Base-by-base conservation (phyloP, 2,797 vertebrate species). In the Myotis vivesi region DNA sequence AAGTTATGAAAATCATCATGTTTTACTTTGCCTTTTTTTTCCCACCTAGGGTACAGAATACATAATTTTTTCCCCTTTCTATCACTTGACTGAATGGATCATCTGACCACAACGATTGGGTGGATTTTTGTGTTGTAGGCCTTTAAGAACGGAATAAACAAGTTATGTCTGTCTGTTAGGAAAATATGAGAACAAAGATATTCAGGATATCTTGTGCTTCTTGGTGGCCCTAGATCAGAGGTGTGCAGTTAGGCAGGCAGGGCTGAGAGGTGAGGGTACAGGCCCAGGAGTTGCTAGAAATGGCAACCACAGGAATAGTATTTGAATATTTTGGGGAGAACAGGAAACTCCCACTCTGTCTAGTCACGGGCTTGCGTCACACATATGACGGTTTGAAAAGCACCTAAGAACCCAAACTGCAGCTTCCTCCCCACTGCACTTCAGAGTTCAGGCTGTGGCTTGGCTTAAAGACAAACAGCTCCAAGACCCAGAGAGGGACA, bases 1-100 rank as follows among this genome's bases (percentile, higher is more conserved):
- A 85, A 69, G 49, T 77, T n/a, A 77, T 62, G 72, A 91, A 69
- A 91, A 46, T 80, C 17, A 76, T 38, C 19, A 82, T 51, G 5
- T 69, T 87, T 83, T n/a, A 30, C 75, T 83, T 89, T 77, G 9
- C 68, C 12, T 71, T 92, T 75, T 92, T 92, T 94, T 36, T 51
- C 59, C 59, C 59, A 28, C 23, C 30, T 44, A 62, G 15, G 28
- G 25, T 51, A 83, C 23, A 83, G 69, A 79, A 83, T 5, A 36
- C 16, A 64, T 5, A 76, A 13, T 51, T 20, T 72, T 30, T 10
- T 9, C 20, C 44, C 16, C 46, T 62, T 72, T 59, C 87, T 46
- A 2, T 33, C 13, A 25, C 25, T 72, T 59, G 4, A 77, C 20
- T 73, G 83, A 85, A 72, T 66, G 15, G 46, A 83, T 82, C 41